phyloP scores from a whole-genome alignment of 2,888 invertebrate species.

The Gymnosoma rotundatum region DNA sequence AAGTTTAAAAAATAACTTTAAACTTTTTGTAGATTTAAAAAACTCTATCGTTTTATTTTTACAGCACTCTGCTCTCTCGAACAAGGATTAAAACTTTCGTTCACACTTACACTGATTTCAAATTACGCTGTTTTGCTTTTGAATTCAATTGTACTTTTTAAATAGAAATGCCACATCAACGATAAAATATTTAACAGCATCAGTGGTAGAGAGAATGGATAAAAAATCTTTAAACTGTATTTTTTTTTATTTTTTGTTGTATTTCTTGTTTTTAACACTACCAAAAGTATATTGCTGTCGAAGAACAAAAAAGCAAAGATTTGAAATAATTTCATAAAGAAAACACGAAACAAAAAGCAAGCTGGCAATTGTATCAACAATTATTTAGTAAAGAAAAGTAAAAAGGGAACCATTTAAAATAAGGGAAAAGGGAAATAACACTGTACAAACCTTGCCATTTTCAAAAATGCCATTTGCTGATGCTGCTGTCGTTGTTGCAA shows the following conservation, averaged over 20 bases:
- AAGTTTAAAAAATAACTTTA: slow-evolving; percentile 1
- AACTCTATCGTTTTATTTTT: slow-evolving; percentile 24
- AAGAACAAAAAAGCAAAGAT: slow-evolving; percentile 45
- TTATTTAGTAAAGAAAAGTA: slow-evolving; percentile 9
- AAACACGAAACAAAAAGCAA: slow-evolving; percentile 13
- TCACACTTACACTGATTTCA: slow-evolving; percentile 45
- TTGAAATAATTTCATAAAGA: slow-evolving; percentile 51
- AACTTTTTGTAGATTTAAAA: too few species aligned
- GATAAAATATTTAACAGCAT: slow-evolving; percentile 48
- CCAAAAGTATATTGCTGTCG: slow-evolving; percentile 46
- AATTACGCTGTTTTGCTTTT: slow-evolving; percentile 32
- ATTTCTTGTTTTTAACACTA: slow-evolving; percentile 14
- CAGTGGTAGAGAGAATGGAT: slow-evolving; percentile 3
- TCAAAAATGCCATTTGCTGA: slow-evolving; percentile 78
- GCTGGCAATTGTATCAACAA: neutral
- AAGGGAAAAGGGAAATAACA: neutral
- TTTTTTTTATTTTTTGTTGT: slow-evolving; percentile 24
- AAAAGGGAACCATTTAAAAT: neutral
- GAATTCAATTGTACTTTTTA: slow-evolving; percentile 40
- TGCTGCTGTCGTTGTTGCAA: slow-evolving; percentile 49
- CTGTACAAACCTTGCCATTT: slow-evolving; percentile 79
- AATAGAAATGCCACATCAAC: slow-evolving; percentile 34
- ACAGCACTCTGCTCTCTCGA: neutral
- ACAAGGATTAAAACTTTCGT: slow-evolving; percentile 46
- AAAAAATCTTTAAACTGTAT: slow-evolving; percentile 19